Evolutionary conservation across 2,888 invertebrate genomes (phyloP).

Genomic region (Cybosia mesomella): DNA sequence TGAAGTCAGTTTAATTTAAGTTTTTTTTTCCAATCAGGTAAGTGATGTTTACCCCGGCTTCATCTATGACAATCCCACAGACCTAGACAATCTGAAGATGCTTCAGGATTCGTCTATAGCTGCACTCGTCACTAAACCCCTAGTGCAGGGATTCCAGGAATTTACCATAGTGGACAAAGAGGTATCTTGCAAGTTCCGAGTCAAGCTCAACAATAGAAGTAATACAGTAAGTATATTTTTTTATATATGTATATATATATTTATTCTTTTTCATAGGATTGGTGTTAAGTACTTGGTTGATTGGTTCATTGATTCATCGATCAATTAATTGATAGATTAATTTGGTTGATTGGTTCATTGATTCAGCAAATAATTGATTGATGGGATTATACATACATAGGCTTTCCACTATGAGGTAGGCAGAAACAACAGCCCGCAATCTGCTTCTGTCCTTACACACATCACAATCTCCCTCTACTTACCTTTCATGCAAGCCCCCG

Average conservation of each 20-base stretch:
- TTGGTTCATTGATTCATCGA: neutral
- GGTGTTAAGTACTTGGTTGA: neutral
- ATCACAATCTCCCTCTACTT: no score
- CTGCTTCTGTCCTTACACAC: no score
- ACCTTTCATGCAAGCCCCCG: no score
- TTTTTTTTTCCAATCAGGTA: neutral
- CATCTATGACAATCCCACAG: constrained; percentile 70
- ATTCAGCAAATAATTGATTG: no score
- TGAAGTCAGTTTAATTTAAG: neutral
- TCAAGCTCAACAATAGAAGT: constrained; percentile 58
- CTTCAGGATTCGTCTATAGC: constrained; percentile 75
- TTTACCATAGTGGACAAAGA: constrained; percentile 73
- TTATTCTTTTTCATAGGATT: neutral
- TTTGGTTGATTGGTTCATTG: neutral
- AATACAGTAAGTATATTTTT: constrained; percentile 60
- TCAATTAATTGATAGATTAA: neutral
- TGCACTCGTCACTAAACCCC: constrained; percentile 64
- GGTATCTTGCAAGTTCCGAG: constrained; percentile 73
- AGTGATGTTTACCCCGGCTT: constrained; percentile 60
- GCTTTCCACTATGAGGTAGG: no score
- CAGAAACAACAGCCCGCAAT: no score
- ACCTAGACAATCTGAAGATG: constrained; percentile 73
- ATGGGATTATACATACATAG: no score
- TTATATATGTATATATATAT: no score
- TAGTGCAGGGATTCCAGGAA: constrained; percentile 71